Conservation (phyloP, 2,113 vertebrate genomes). For the Sander lucioperca region DNA sequence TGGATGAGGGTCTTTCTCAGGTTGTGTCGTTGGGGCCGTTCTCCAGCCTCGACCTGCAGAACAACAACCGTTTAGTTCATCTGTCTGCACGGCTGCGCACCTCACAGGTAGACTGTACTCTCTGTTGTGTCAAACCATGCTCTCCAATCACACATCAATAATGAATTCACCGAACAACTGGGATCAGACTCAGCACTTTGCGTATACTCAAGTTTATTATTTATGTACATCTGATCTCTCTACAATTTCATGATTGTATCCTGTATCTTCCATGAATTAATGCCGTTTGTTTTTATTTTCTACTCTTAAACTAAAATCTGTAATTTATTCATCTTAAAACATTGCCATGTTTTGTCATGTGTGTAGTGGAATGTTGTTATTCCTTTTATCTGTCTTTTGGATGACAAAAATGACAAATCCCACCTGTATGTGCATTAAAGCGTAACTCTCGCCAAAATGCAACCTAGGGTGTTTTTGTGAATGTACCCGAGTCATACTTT, state of each 20-base stretch:
- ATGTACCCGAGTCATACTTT: no score
- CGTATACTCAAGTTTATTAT: background rate
- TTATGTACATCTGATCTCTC: background rate
- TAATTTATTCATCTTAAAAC: background rate
- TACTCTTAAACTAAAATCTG: background rate
- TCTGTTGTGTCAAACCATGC: background rate
- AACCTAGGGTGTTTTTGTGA: no score
- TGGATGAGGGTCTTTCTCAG: slow-evolving; percentile 92
- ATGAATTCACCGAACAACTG: background rate
- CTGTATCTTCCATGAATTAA: background rate
- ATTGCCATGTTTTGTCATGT: background rate
- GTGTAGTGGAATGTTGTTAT: background rate
- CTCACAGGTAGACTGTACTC: slow-evolving; percentile 83
- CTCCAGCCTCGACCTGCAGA: slow-evolving; percentile 83
- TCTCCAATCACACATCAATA: background rate
- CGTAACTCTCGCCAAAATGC: no score
- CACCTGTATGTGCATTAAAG: no score
- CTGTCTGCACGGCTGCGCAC: slow-evolving; percentile 88
- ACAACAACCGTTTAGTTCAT: slow-evolving; percentile 90
- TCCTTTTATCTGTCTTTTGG: background rate
- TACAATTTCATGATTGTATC: background rate
- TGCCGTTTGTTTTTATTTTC: background rate
- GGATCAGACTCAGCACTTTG: background rate
- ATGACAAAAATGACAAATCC: background rate
- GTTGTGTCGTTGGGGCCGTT: slow-evolving; percentile 86